phyloP scores from a whole-genome alignment of 2,888 invertebrate genomes.

The Cheilosia scutellata region DNA sequence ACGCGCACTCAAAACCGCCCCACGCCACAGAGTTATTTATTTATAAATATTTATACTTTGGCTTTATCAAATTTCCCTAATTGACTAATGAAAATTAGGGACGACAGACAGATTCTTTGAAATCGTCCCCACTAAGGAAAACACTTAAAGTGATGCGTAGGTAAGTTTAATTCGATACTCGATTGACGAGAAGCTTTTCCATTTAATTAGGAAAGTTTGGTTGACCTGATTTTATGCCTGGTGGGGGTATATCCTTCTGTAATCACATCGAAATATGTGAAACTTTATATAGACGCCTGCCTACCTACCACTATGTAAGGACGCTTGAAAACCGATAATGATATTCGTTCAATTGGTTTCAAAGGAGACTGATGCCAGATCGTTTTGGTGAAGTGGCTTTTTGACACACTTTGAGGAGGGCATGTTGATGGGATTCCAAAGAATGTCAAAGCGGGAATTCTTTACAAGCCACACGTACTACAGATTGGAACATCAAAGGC shows the following conservation, averaged over 20 bases:
- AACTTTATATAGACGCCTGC: too few relatives aligned
- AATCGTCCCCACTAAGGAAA: neutral
- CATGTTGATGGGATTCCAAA: too few relatives aligned
- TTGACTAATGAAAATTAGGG: constrained; percentile 32
- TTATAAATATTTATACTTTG: constrained; percentile 54
- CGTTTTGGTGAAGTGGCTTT: too few relatives aligned
- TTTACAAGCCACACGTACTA: too few relatives aligned
- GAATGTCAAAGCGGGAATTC: too few relatives aligned
- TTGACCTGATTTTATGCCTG: constrained; percentile 25
- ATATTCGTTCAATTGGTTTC: too few relatives aligned
- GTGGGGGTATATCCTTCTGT: neutral
- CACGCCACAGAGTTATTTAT: constrained; percentile 29
- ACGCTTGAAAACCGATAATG: too few relatives aligned
- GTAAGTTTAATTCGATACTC: constrained; percentile 18
- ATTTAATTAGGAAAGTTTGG: constrained; percentile 1
- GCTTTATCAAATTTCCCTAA: constrained; percentile 46
- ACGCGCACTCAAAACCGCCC: neutral
- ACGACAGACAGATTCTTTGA: neutral
- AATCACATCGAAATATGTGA: neutral
- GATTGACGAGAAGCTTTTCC: neutral
- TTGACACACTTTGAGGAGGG: too few relatives aligned
- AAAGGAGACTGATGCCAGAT: too few relatives aligned
- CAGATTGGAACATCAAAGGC: too few relatives aligned
- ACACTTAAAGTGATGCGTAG: constrained; percentile 13
- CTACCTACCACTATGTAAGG: too few relatives aligned